Base-by-base conservation (phyloP, 1,140 invertebrate species). In the Littorina saxatilis region DNA sequence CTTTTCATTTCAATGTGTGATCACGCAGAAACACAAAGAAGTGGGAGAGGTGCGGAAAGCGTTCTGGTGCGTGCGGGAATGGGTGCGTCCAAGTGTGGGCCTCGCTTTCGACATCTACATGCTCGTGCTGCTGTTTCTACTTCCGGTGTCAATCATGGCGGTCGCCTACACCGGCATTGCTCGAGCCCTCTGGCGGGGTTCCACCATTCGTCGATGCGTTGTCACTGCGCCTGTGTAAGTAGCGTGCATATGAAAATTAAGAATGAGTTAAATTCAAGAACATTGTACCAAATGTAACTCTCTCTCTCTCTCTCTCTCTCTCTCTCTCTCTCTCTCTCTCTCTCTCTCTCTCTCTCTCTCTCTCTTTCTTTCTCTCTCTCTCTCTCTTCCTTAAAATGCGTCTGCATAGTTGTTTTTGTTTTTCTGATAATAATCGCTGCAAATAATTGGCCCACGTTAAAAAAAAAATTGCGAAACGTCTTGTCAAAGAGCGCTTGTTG, bases 101-200 rank as follows among this genome's bases (percentile, higher is more conserved):
- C 92, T 92, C 35, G 87, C 94, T 17, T 95, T 96, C 87, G 95
- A 96, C 88, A 85, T 95, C 0, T 96, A 95, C 87, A 95, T 95
- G 94, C 89, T 96, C 2, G 80, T 95, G 0, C 82, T 96, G 13
- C 94, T 96, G 15, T 93, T 96, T 5, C 89, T 95, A 0, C 86
- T 95, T 1, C 95, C 95, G 0, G 93, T 95, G 2, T 88, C 88
- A 29, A 93, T 96, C 40, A 96, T 96, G 95, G 93, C 92, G 0
- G 93, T 94, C 77, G 94, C 95, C 68, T 96, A 96, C 86, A 93
- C 93, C 1, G 92, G 93, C 82, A 96, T 96, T 80, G 95, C 94
- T 85, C 93, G 93, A 88, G 95, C 95, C 89, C 94, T 96, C 40
- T 95, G 94, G 88, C 82, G 86, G 37, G 88, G 92, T 4, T 85